Evolutionary conservation across 2,797 vertebrate genomes (phyloP).

Genomic region (Petrocephalus schoutedeni): DNA sequence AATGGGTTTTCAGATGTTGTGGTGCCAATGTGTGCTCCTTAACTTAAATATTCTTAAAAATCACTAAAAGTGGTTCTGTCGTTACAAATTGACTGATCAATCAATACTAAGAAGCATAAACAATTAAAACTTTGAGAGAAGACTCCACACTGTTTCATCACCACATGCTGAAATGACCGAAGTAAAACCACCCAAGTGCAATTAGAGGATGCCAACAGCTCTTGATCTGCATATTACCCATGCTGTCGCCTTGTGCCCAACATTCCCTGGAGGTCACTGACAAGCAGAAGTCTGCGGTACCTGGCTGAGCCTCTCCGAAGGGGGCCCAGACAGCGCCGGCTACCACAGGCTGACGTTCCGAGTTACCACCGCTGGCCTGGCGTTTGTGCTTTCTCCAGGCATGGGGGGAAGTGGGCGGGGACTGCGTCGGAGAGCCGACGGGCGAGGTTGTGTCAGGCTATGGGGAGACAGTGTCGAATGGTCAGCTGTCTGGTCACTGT

Average conservation of each 20-base stretch:
- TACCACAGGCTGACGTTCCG: slow-evolving; percentile 71
- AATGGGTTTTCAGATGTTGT: background rate
- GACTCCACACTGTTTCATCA: background rate
- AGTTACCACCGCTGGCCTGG: slow-evolving; percentile 85
- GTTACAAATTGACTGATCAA: background rate
- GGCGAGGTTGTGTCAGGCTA: slow-evolving; percentile 86
- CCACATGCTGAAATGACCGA: background rate
- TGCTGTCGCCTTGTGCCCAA: background rate
- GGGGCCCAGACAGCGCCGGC: slow-evolving; percentile 83
- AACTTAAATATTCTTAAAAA: background rate
- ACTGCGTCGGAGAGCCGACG: slow-evolving; percentile 91
- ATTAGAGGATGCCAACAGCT: background rate
- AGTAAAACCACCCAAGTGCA: background rate
- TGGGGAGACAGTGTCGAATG: background rate
- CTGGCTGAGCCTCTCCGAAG: slow-evolving; percentile 85
- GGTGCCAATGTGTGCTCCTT: background rate
- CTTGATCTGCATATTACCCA: background rate
- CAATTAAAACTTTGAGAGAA: background rate
- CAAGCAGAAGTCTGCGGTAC: slow-evolving; percentile 50
- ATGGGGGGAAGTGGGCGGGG: slow-evolving; percentile 86
- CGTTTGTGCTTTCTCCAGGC: slow-evolving; percentile 93
- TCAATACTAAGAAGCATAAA: background rate
- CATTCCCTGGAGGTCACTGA: background rate
- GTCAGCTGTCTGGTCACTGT: background rate
- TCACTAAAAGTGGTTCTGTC: background rate